Base-by-base conservation (phyloP, 2,888 invertebrate species). In the Tinea semifulvella region DNA sequence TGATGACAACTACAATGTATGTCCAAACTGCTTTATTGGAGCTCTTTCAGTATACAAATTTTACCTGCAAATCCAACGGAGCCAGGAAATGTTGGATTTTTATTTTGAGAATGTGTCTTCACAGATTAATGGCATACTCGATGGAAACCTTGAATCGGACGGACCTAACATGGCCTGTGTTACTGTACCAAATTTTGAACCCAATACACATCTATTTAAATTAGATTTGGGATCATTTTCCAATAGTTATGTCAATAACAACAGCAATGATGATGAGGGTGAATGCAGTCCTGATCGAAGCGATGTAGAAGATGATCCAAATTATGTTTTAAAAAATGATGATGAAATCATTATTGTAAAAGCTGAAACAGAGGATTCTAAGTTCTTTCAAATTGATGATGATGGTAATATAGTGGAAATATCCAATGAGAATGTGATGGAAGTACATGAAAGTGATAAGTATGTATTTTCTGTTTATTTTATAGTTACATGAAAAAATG, bases 31-130 rank as follows among this genome's bases (percentile, higher is more conserved):
- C 46, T 73, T 74, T 36, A 50, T 54, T 16, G 51, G 55, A 13
- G 71, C 76, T 3, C 63, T 64, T 1, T 49, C 55, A 28, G 68
- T 72, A 2, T 72, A 73, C 46, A 69, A 72, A 46, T 77, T 80
- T 48, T 68, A 62, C 47, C 49, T 64, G 4, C 52, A 59, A 43
- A 52, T 63, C 0, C 63, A 62, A 51, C 50, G 56, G 1, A 71
- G 61, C 45, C 55, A 69, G 42, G 63, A 68, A 48, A 55, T 74
- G 2, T 52, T 77, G 0, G 52, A 63, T 7, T 65, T 60, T 48
- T 76, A 73, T 46, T 53, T 62, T 0, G 55, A 66, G 13, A 60
- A 65, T 50, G 48, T 79, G 0, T 48, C 58, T 1, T 49, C 50
- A 11, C 66, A 65, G 43, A 31, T 71, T 1, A 44, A 58, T n/a